phyloP scores from a whole-genome alignment of 2,113 vertebrate genomes.

The Brachionichthys hirsutus region DNA sequence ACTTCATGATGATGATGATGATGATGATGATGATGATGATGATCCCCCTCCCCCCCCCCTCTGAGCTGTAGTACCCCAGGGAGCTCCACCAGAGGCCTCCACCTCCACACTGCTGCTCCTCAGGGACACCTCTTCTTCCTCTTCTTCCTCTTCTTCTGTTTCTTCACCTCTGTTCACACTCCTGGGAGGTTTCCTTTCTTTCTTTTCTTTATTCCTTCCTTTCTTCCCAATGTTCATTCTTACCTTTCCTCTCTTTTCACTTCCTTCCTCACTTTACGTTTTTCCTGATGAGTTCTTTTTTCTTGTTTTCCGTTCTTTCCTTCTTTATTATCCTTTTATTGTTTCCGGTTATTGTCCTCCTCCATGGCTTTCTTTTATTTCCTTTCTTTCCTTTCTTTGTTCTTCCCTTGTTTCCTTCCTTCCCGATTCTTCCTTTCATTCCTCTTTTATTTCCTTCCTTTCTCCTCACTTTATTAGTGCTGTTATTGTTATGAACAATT shows the following conservation, averaged over 20 bases:
- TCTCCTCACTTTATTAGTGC: constrained; percentile 26
- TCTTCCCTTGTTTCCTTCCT: no score
- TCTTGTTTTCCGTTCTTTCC: not conserved
- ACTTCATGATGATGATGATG: no score
- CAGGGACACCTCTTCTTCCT: constrained; percentile 35
- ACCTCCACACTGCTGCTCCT: constrained; percentile 72
- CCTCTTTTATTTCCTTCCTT: not conserved
- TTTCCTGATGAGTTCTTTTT: not conserved
- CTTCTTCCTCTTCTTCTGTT: not conserved
- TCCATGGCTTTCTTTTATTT: not conserved
- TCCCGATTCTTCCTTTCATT: no score
- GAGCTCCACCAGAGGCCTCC: constrained; percentile 81
- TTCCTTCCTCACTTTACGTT: no score
- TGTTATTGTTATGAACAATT: constrained; percentile 27
- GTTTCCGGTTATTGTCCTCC: not conserved
- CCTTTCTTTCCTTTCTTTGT: no score
- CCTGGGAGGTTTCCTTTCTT: not conserved
- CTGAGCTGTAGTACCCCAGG: constrained; percentile 73
- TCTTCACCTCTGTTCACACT: not conserved
- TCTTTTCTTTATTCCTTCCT: no score
- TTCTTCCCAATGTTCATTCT: not conserved
- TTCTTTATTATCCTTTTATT: no score
- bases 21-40: not conserved
- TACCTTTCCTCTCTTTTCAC: not conserved
- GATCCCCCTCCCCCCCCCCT: constrained; percentile 1